Evolutionary conservation across 2,113 vertebrate species (phyloP).

Genomic region (Pterocles orientalis): DNA sequence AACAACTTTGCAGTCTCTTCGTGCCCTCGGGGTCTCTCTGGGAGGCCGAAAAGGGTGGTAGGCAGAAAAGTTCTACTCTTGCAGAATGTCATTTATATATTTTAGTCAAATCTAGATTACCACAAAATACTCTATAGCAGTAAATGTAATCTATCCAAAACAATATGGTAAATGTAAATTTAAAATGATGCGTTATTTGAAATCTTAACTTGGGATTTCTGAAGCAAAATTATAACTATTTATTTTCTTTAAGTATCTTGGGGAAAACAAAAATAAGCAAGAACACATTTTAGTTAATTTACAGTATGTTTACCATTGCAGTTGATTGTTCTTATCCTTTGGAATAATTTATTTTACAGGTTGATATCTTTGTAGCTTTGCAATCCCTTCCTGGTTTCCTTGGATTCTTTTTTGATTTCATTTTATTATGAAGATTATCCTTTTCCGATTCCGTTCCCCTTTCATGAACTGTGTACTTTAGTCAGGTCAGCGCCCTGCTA

Average conservation of each 20-base stretch:
- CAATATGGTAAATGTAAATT: not conserved
- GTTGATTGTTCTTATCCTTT: not conserved
- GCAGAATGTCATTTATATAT: not conserved
- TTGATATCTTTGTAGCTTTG: not conserved
- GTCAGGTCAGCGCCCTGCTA: not conserved
- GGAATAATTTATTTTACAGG: not conserved
- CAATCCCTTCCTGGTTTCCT: not conserved
- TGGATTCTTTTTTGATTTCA: not conserved
- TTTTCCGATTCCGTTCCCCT: not conserved
- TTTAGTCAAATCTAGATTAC: not conserved
- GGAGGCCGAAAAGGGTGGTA: not conserved
- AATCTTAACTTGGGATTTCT: not conserved
- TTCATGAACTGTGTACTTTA: not conserved
- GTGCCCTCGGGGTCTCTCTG: not conserved
- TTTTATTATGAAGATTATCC: not conserved
- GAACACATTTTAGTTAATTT: not conserved
- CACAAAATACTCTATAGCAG: not conserved
- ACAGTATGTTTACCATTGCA: not conserved
- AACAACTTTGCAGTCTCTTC: conserved; percentile 11
- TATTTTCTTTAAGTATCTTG: not conserved
- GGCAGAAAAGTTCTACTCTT: not conserved
- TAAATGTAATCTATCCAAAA: not conserved
- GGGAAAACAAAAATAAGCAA: not conserved
- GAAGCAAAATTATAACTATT: not conserved
- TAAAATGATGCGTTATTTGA: not conserved